Conservation (phyloP, 2,797 vertebrate genomes). For the Rachycentron canadum region DNA sequence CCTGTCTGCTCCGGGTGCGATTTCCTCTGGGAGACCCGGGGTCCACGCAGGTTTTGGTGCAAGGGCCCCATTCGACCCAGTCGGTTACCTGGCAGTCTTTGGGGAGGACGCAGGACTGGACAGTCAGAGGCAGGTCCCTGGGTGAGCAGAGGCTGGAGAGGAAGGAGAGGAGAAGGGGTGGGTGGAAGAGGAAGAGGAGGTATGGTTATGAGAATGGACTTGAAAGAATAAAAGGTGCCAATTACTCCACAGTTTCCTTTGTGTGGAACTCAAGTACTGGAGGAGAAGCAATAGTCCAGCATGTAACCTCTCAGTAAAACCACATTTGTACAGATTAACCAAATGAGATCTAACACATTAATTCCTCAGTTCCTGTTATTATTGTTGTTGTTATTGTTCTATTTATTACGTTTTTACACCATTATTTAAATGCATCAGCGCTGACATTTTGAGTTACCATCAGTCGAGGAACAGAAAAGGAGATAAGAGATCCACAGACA, state of each 20-base stretch:
- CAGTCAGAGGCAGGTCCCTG: conserved; percentile 90
- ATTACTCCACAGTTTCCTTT: background rate
- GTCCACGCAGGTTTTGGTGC: conserved; percentile 90
- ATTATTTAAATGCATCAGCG: too few relatives aligned
- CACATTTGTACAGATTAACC: background rate
- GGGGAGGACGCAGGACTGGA: conserved; percentile 93
- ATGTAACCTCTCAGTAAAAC: background rate
- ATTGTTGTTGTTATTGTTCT: too few relatives aligned
- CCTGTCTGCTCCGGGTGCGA: conserved; percentile 86
- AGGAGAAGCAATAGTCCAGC: background rate
- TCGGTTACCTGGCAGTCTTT: conserved; percentile 93
- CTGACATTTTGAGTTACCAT: conserved; percentile 32
- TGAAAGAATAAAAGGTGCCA: background rate
- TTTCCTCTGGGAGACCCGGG: conserved; percentile 83
- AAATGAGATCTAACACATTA: background rate
- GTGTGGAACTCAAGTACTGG: background rate
- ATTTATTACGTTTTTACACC: too few relatives aligned
- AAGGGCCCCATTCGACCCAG: conserved; percentile 92
- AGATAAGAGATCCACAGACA: background rate
- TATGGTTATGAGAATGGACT: background rate
- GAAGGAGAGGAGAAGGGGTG: background rate
- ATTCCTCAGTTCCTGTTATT: too few relatives aligned
- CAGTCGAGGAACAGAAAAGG: conserved; percentile 14
- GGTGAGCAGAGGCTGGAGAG: conserved; percentile 89
- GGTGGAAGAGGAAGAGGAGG: background rate